Evolutionary conservation across 2,888 invertebrate species (phyloP).

Genomic region (Shargacucullia verbasci): DNA sequence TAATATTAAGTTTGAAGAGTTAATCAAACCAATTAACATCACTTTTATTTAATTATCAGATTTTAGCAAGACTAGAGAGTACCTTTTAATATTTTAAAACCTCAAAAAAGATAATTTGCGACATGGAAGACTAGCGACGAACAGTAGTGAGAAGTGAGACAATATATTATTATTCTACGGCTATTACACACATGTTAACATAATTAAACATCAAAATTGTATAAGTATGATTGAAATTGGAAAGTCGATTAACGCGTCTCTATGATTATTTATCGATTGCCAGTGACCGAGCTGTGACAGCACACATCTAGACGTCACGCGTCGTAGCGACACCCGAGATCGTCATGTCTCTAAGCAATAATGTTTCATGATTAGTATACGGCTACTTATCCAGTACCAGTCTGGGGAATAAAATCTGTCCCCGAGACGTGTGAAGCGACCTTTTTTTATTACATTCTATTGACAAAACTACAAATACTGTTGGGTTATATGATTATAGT

Average conservation of each 20-base stretch:
- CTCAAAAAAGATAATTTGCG: not conserved
- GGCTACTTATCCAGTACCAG: not conserved
- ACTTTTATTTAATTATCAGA: conserved; percentile 12
- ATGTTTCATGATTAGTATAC: conserved; percentile 3
- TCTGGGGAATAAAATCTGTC: conserved; percentile 3
- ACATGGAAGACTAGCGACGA: conserved; percentile 23
- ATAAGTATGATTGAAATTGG: conserved; percentile 9
- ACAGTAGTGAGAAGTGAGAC: conserved; percentile 4
- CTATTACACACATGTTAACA: conserved; percentile 24
- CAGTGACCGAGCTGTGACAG: not conserved
- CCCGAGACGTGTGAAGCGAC: conserved; percentile 33
- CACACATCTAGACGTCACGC: not conserved
- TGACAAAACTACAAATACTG: conserved; percentile 16
- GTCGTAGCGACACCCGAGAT: no score
- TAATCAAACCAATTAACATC: conserved; percentile 10
- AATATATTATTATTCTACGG: conserved; percentile 21
- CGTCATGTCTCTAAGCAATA: not conserved
- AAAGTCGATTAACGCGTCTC: conserved; percentile 33
- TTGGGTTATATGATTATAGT: conserved; percentile 2
- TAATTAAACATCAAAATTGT: conserved; percentile 34
- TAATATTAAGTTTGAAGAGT: conserved; percentile 6
- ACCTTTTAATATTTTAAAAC: not conserved
- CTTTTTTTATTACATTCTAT: conserved; percentile 37
- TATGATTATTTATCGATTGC: conserved; percentile 8
- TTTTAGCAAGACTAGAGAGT: not conserved